Evolutionary conservation across 1,140 invertebrate species (phyloP).

Genomic region (Artemia franciscana): DNA sequence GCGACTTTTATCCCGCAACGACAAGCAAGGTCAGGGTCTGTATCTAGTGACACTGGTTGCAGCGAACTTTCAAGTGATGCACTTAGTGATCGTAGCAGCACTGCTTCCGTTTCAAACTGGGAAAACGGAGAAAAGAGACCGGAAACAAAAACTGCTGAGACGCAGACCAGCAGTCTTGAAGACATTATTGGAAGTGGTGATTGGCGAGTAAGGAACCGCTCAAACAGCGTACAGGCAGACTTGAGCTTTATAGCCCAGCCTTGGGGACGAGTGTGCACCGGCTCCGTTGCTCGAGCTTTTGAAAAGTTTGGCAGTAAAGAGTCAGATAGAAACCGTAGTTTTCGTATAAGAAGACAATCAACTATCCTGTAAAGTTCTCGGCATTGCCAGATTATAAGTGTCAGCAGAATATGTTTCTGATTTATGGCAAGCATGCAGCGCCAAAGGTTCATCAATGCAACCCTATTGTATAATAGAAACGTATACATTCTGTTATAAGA

Average conservation of each 20-base stretch:
- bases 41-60: slow-evolving; percentile 13
- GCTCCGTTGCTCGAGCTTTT: slow-evolving; percentile 25
- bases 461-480: too few relatives aligned
- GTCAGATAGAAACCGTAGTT: background rate
- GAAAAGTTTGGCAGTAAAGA: slow-evolving; percentile 22
- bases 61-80: slow-evolving; percentile 11
- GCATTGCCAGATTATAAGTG: too few relatives aligned
- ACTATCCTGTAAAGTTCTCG: background rate
- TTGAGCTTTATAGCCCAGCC: slow-evolving; percentile 11
- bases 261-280: slow-evolving; percentile 25
- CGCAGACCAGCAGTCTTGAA: background rate
- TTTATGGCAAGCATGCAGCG: too few relatives aligned
- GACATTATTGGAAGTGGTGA: background rate
- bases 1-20: too few relatives aligned
- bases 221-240: slow-evolving; percentile 12
- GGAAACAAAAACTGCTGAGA: background rate
- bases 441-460: too few relatives aligned
- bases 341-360: background rate
- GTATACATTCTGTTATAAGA: too few relatives aligned
- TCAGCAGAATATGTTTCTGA: too few relatives aligned
- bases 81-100: slow-evolving; percentile 9
- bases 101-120: slow-evolving; percentile 6
- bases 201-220: slow-evolving; percentile 11
- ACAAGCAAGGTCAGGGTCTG: slow-evolving; percentile 10
- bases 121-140: slow-evolving; percentile 8